Evolutionary conservation across 1,140 invertebrate species (phyloP).

Genomic region (Brachionus asplanchnoidis): DNA sequence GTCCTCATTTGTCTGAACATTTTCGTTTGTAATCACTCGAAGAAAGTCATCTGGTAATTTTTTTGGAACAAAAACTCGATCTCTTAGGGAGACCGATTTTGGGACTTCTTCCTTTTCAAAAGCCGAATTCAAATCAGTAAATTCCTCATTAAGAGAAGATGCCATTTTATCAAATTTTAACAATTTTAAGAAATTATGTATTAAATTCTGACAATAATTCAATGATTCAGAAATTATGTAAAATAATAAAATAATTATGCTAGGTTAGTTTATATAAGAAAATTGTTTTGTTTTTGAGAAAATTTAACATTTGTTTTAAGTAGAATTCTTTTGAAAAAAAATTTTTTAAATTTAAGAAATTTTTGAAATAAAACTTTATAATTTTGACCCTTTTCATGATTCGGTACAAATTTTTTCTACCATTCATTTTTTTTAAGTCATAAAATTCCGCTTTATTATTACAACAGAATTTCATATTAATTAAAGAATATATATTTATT

Average conservation of each 20-base stretch:
- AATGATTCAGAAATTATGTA: neutral
- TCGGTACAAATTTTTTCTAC: no score
- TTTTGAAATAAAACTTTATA: no score
- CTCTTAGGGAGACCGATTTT: neutral
- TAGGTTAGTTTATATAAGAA: neutral
- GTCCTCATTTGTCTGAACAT: neutral
- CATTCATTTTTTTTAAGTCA: no score
- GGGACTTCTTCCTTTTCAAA: neutral
- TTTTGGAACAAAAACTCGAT: neutral
- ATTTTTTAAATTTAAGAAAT: no score
- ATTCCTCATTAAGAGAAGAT: neutral
- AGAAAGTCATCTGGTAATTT: slow-evolving; percentile 40
- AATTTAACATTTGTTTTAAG: neutral
- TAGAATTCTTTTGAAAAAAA: no score
- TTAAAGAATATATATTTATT: no score
- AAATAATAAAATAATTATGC: neutral
- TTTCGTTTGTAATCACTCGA: neutral
- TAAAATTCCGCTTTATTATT: no score
- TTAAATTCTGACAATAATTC: neutral
- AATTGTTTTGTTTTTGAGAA: neutral
- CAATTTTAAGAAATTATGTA: neutral
- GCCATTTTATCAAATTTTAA: neutral
- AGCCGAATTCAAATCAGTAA: neutral
- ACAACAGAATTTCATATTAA: no score
- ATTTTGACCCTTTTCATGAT: no score